Base-by-base conservation (phyloP, 2,888 invertebrate species). In the Ashinkailepas kermadecensis region DNA sequence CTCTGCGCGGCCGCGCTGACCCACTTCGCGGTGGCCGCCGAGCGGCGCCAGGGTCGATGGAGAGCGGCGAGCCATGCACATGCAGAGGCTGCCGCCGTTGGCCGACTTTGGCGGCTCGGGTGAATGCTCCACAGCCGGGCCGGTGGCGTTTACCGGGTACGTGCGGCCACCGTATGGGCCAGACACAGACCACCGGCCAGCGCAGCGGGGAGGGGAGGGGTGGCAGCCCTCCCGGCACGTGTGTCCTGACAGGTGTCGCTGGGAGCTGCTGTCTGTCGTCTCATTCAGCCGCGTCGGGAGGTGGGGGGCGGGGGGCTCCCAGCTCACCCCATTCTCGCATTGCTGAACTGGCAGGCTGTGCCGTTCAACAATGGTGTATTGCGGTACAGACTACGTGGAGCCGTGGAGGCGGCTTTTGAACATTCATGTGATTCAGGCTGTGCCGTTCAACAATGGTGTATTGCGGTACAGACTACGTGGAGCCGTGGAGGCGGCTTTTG, bases 31-130 rank as follows among this genome's bases (percentile, higher is more conserved):
- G 15, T 11, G 18, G 74, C 56, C 70, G 70, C 39, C 39, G 39
- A 39, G 39, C 62, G 62, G 15, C 70, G 70, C 56, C 74, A 74
- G 74, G 74, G 74, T 74, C 74, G 74, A 74, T 74, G 74, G 74
- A 13, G 74, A 74, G 74, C 56, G 74, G 18, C 21, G 74, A 56
- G 56, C 9, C 18, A 54, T 21, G 56, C 13, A 39, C 39, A 39
- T 39, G 74, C 74, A 74, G 74, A 74, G 74, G 54, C 74, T 74
- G 39, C 54, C 56, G 74, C 7, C 74, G 74, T 11, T 54, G 74
- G 74, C 74, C 74, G 74, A 74, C 21, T 74, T 74, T 56, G 74
- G 13, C n/a, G 15, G 56, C 21, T 0, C 21, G 74, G 74, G 74
- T 74, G 74, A 74, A 74, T 11, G 56, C 54, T 56, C 56, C 15